These are phyloP conservation scores for Oriolus oriolus DNA, from an alignment of 2,113 vertebrate genomes.

Conservation along the genomic window DNA sequence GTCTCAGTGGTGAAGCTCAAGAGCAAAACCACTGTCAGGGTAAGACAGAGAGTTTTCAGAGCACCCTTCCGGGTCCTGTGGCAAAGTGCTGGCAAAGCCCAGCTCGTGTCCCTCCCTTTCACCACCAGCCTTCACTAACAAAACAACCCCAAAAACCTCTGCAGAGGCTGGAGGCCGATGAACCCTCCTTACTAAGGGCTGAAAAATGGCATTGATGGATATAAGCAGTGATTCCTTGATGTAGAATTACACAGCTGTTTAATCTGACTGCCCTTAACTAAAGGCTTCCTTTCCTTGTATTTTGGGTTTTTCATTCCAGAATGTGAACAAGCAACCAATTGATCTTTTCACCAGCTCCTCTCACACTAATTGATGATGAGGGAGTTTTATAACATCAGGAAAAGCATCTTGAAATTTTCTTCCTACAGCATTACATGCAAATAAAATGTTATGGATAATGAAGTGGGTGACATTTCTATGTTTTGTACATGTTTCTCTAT, in stretches of 20 bases:
- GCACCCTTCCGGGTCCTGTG: background rate
- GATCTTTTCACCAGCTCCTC: slow-evolving; percentile 17
- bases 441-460: slow-evolving; percentile 20
- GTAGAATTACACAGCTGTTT: background rate
- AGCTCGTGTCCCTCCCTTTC: background rate
- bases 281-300: slow-evolving; percentile 10
- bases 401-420: background rate
- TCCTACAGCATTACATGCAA: background rate
- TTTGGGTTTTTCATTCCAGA: slow-evolving; percentile 7
- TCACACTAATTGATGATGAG: background rate
- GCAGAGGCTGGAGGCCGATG: background rate
- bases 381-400: slow-evolving; percentile 7
- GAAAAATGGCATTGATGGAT: background rate
- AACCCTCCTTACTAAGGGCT: background rate
- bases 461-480: background rate
- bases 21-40: slow-evolving; percentile 18
- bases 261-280: slow-evolving; percentile 15
- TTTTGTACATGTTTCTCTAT: background rate
- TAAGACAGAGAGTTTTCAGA: background rate
- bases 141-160: background rate
- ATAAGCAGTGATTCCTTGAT: background rate
- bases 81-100: slow-evolving; percentile 4
- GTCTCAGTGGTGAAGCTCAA: background rate
- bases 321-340: background rate
- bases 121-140: background rate